phyloP scores from a whole-genome alignment of 2,888 invertebrate species.

The Drosophila phalerata region DNA sequence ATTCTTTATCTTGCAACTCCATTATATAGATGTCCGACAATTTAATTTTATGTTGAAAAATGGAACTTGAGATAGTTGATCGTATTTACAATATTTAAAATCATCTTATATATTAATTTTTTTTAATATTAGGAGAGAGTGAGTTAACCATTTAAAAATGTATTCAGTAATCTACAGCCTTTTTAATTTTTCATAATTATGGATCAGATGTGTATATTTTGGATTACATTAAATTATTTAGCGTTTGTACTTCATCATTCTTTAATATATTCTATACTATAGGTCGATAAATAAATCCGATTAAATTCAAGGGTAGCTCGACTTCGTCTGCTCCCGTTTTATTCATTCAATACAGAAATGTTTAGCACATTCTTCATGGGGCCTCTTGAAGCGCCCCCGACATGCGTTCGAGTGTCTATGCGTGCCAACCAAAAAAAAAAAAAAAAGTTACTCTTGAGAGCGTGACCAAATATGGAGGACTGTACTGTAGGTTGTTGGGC shows the following conservation, averaged over 20 bases:
- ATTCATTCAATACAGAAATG: constrained; percentile 13
- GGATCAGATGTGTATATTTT: neutral
- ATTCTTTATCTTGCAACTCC: neutral
- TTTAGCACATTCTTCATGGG: constrained; percentile 67
- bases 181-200: neutral
- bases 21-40: too few species aligned
- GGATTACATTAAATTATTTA: too few species aligned
- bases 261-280: neutral
- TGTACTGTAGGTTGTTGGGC: constrained; percentile 31
- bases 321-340: neutral
- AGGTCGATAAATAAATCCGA: neutral
- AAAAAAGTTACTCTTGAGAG: constrained; percentile 34
- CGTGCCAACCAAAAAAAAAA: constrained; percentile 58
- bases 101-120: too few species aligned
- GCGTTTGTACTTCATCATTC: neutral
- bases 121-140: neutral
- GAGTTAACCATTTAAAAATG: too few species aligned
- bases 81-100: too few species aligned
- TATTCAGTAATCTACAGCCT: neutral
- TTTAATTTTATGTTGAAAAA: too few species aligned
- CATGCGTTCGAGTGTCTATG: constrained; percentile 62
- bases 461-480: constrained; percentile 55
- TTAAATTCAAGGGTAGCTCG: constrained; percentile 14
- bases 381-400: constrained; percentile 58
- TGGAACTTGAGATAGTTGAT: neutral